Evolutionary conservation across 30 jellyfish, hydroid and myxozoan species (phyloP).

Genomic region (Euphysa ruthae): DNA sequence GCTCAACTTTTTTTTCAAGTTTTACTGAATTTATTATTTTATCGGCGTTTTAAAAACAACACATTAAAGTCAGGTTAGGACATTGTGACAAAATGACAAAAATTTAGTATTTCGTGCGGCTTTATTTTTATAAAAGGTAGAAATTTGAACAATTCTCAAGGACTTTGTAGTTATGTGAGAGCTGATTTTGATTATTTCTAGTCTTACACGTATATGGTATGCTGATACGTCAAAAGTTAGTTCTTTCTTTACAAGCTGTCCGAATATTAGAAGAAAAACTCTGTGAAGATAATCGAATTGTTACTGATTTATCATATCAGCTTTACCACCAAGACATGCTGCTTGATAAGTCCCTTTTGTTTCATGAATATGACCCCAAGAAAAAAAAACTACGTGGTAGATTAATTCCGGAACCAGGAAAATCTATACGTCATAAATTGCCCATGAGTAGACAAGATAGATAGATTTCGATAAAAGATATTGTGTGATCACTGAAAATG

Average conservation of each 20-base stretch:
- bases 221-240: conserved; percentile 59
- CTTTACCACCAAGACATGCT: conserved; percentile 44
- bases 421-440: background rate
- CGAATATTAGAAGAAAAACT: conserved; percentile 76
- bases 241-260: conserved; percentile 72
- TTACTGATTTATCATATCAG: conserved; percentile 65
- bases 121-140: no score
- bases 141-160: no score
- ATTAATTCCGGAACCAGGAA: conserved; percentile 17
- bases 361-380: conserved; percentile 25
- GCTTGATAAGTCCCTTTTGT: conserved; percentile 15
- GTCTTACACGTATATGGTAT: conserved; percentile 74
- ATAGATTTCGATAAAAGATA: no score
- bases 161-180: no score
- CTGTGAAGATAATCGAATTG: conserved; percentile 83
- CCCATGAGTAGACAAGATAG: conserved; percentile 30
- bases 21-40: no score
- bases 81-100: no score
- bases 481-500: no score
- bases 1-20: no score
- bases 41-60: no score
- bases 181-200: conserved; percentile 22
- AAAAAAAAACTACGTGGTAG: conserved; percentile 19
- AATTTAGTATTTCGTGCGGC: no score
- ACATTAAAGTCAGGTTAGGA: no score